Base-by-base conservation (phyloP, 2,113 vertebrate species). In the Dipodomys stephensi region DNA sequence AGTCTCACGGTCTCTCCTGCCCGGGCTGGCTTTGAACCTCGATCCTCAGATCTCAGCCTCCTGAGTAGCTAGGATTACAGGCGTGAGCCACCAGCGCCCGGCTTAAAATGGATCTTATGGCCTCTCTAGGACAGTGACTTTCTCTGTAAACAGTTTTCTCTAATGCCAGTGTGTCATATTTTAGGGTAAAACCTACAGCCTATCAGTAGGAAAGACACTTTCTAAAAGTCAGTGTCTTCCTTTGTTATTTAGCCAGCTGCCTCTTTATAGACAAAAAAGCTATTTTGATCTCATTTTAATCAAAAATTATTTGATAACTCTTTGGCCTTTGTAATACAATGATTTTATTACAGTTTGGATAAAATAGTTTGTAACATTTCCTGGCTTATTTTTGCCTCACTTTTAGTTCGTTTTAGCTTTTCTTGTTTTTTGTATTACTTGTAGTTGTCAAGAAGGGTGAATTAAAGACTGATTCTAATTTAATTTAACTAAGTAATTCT, bases 321-420 rank as follows among this genome's bases (percentile, higher is more conserved):
- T 86, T 35, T 72, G 46, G 49, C 27, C 30, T 90, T 84, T 90
- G 53, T 92, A 49, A 92, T 76, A 32, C 4, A 49, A 76, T 83
- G 53, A 53, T 20, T 39, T 80, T 78, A 69, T 74, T 83, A 76
- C 53, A 73, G 57, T 93, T 80, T 94, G 19, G 30, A 57, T 82
- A 82, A 95, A 93, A 44, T 65, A 71, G 13, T 62, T 83, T 80
- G 12, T 79, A 79, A 88, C 22, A 68, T 44, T 85, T 87, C 94
- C 39, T 64, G 22, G 7, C 9, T 16, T 7, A 4, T 74, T 27
- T 87, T 74, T 46, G 28, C n/a, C n/a, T 69, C 60, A 28, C 23
- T 69, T 57, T 12, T 49, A 67, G 20, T 28, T 91, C 15, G 53
- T 57, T 57, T 57, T 57, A 15, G 15, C 12, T 57, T 57, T 13